Evolutionary conservation across 2,113 vertebrate species (phyloP).

Genomic region (Megalops atlanticus): DNA sequence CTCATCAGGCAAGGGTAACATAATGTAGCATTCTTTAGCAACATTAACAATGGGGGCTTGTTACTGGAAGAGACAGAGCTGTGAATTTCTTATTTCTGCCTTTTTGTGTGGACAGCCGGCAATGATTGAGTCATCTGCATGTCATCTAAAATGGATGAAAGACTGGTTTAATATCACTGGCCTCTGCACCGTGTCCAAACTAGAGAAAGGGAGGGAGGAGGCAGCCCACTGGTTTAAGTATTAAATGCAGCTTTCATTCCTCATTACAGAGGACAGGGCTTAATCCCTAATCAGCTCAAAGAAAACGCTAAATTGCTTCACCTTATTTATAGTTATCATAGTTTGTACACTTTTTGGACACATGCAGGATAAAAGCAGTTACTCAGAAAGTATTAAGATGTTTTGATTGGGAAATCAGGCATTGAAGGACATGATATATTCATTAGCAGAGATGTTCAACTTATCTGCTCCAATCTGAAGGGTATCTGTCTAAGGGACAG

Average conservation of each 20-base stretch:
- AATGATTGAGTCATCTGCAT: slow-evolving; percentile 76
- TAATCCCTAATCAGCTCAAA: slow-evolving; percentile 74
- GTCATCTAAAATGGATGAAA: slow-evolving; percentile 72
- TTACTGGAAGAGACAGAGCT: slow-evolving; percentile 38
- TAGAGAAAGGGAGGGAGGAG: slow-evolving; percentile 31
- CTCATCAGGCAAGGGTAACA: slow-evolving; percentile 54
- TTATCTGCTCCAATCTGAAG: slow-evolving; percentile 73
- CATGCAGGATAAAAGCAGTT: slow-evolving; percentile 44
- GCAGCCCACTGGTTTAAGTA: slow-evolving; percentile 34
- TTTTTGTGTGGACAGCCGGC: slow-evolving; percentile 52
- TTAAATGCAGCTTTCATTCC: slow-evolving; percentile 38
- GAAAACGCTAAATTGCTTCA: slow-evolving; percentile 50
- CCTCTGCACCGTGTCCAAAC: slow-evolving; percentile 16
- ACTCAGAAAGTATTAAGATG: slow-evolving; percentile 60
- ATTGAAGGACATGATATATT: slow-evolving; percentile 69
- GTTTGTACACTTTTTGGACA: slow-evolving; percentile 51
- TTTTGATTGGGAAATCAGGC: slow-evolving; percentile 51
- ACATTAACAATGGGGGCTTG: slow-evolving; percentile 36
- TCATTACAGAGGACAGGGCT: slow-evolving; percentile 43
- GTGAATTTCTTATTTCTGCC: slow-evolving; percentile 54
- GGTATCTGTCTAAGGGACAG: slow-evolving; percentile 47
- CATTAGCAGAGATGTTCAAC: slow-evolving; percentile 62
- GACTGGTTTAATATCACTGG: slow-evolving; percentile 51
- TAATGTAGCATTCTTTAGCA: slow-evolving; percentile 50
- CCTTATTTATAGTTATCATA: slow-evolving; percentile 73